These are phyloP conservation scores for Craseonycteris thonglongyai DNA, from an alignment of 2,113 vertebrate species.

Conservation along the genomic window DNA sequence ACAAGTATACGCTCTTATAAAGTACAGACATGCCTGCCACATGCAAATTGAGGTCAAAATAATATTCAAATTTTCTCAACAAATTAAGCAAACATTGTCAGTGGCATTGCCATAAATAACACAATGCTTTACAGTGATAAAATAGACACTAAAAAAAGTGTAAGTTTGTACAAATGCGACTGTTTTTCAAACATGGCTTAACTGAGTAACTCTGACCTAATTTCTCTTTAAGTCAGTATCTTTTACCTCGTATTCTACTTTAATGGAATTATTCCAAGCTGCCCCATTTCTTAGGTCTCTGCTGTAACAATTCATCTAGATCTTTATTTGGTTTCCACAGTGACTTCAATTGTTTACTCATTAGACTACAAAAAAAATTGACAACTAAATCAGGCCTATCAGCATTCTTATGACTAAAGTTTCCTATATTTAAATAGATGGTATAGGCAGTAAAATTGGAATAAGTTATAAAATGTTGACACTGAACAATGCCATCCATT, in stretches of 20 bases:
- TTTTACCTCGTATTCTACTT: background rate
- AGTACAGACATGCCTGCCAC: background rate
- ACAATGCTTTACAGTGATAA: background rate
- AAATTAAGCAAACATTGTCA: background rate
- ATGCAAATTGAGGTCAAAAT: constrained; percentile 8
- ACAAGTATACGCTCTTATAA: background rate
- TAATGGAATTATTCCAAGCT: constrained; percentile 11
- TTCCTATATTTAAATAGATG: constrained; percentile 41
- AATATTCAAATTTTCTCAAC: background rate
- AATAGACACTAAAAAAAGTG: background rate
- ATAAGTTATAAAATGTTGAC: background rate
- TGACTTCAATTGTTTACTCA: constrained; percentile 14
- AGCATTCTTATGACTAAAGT: constrained; percentile 23
- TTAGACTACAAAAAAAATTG: background rate
- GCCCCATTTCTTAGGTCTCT: background rate
- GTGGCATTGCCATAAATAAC: background rate
- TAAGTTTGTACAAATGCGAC: background rate
- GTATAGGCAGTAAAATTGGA: constrained; percentile 5
- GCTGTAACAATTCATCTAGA: background rate
- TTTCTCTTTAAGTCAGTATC: background rate
- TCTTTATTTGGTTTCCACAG: constrained; percentile 11
- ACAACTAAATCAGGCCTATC: constrained; percentile 37
- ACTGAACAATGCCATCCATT: constrained; percentile 33
- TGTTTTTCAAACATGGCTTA: background rate
- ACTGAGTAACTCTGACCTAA: background rate